Percentiles rank a stretch among this genome's conserved stretches.
These are phyloP conservation scores for Drepana falcataria DNA, from an alignment of 2,888 invertebrate species.

Conservation along the genomic window DNA sequence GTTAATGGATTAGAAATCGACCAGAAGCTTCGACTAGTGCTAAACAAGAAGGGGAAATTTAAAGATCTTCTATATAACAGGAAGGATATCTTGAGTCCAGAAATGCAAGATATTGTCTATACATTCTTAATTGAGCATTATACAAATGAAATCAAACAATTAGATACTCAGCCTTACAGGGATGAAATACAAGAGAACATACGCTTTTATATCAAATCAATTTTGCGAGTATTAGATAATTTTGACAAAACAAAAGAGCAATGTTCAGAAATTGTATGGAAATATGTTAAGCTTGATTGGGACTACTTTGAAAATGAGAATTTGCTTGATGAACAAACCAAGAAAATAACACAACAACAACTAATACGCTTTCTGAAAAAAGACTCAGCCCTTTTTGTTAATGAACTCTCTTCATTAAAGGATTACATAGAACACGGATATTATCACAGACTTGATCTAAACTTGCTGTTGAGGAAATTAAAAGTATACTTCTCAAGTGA, in stretches of 20 bases:
- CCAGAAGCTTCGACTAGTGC: not conserved
- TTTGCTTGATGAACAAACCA: constrained; percentile 12
- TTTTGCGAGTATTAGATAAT: constrained; percentile 12
- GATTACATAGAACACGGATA: constrained; percentile 4
- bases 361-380: constrained; percentile 25
- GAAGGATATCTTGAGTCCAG: constrained; percentile 26
- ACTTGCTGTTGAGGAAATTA: constrained; percentile 35
- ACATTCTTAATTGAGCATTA: constrained; percentile 15
- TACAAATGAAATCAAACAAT: constrained; percentile 7
- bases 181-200: not conserved
- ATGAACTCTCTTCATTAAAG: constrained; percentile 15
- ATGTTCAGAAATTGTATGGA: constrained; percentile 32
- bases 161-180: not conserved
- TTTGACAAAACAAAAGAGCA: constrained; percentile 32
- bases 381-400: constrained; percentile 18
- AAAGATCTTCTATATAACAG: not conserved
- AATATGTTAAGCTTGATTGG: constrained; percentile 29
- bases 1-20: constrained; percentile 15
- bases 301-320: constrained; percentile 14
- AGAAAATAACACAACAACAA: constrained; percentile 12
- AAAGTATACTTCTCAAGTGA: constrained; percentile 46
- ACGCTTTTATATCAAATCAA: constrained; percentile 8
- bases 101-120: constrained; percentile 1
- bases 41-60: not conserved
- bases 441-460: constrained; percentile 14